Conservation (phyloP, 2,113 vertebrate species). For the Phaetusa simplex region DNA sequence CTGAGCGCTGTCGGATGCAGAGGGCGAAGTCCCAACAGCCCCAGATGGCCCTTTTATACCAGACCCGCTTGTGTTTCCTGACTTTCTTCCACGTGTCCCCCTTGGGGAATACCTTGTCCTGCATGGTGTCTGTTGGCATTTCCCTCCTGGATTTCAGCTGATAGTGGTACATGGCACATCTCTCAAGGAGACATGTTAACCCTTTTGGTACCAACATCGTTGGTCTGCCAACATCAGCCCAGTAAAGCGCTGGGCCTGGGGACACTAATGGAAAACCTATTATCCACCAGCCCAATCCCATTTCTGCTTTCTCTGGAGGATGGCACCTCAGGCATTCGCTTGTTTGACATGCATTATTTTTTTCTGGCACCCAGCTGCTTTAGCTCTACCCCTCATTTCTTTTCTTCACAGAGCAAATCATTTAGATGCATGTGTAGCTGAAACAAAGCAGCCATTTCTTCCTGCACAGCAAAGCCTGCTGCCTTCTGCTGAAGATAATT, state of each 20-base stretch:
- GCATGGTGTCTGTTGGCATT: accelerated
- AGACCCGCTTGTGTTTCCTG: neutral
- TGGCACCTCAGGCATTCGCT: neutral
- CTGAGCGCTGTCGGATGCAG: neutral
- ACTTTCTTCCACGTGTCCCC: neutral
- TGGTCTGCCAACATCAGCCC: neutral
- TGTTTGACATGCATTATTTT: neutral
- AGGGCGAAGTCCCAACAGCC: neutral
- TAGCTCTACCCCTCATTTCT: neutral
- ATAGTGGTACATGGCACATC: accelerated
- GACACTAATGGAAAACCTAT: neutral
- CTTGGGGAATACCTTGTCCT: neutral
- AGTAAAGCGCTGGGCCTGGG: neutral
- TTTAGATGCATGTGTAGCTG: neutral
- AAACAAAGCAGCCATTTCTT: neutral
- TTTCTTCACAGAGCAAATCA: neutral
- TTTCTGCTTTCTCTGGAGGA: neutral
- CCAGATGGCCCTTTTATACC: neutral
- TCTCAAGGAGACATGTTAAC: accelerated
- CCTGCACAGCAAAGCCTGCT: neutral
- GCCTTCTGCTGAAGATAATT: constrained; percentile 20
- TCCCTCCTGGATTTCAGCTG: neutral
- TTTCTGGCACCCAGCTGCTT: neutral
- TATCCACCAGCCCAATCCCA: neutral
- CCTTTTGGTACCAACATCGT: neutral